Conservation (phyloP, 2,888 invertebrate species). For the Ectemnius continuus region DNA sequence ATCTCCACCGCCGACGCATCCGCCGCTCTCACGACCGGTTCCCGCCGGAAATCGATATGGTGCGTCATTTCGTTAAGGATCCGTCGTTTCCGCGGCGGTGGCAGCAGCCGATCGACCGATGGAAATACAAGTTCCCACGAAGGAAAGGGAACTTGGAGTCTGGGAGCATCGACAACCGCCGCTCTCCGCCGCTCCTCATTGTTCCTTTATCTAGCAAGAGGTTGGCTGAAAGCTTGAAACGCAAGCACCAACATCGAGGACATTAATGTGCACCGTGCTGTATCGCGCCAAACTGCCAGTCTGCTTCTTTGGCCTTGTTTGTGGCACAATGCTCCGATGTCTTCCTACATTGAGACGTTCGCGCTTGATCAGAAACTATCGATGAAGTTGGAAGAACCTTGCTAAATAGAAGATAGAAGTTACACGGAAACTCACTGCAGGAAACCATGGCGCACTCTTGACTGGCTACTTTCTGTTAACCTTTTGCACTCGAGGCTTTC, state of each 20-base stretch:
- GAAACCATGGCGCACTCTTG: no score
- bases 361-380: slow-evolving; percentile 1
- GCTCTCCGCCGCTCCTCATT: not conserved
- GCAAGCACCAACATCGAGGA: slow-evolving; percentile 27
- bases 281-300: not conserved
- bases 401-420: not conserved
- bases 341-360: not conserved
- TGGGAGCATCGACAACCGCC: not conserved
- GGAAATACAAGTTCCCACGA: slow-evolving; percentile 1
- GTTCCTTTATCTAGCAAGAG: slow-evolving; percentile 26
- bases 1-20: no score
- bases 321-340: slow-evolving; percentile 12
- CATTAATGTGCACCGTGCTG: slow-evolving; percentile 23
- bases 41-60: not conserved
- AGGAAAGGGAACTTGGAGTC: not conserved
- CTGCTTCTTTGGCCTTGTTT: slow-evolving; percentile 30
- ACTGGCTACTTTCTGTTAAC: no score
- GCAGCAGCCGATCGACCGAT: slow-evolving; percentile 8
- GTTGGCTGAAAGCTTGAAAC: slow-evolving; percentile 29
- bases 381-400: not conserved
- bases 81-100: slow-evolving; percentile 2
- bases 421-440: no score
- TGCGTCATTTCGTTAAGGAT: slow-evolving; percentile 5
- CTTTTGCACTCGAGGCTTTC: no score
- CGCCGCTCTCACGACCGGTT: no score